Base-by-base conservation (phyloP, 1,140 invertebrate genomes). In the Listronotus bonariensis region DNA sequence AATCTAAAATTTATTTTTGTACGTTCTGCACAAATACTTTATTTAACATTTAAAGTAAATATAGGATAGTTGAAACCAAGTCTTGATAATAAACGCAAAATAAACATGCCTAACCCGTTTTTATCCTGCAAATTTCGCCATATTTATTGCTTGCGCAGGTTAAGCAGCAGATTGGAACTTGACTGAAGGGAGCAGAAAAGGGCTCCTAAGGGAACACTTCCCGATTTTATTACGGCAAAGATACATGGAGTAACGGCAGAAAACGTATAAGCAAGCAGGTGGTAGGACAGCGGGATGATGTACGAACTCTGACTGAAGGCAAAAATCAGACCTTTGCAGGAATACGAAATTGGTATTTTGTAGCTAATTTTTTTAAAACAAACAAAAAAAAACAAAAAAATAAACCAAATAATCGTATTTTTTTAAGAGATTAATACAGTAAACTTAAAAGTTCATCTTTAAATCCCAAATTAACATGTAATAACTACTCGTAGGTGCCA, bases 221-320 rank as follows among this genome's bases (percentile, higher is more conserved):
- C 52, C 61, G 61, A 63, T 63, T 63, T 63, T 63, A 63, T 63
- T 63, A 63, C 61, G 52, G 52, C 26, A 55, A 56, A 63, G 53
- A 63, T 63, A 49, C 53, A 63, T 63, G 61, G 52, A 63, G 52
- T n/a, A 53, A 32, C 32, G 9, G 34, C 34, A 4, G 59, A 17
- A 45, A 20, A 52, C 59, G 31, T 48, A 56, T 63, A 63, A 49
- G 61, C 52, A 55, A 48, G 52, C 52, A 48, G 61, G 18, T 63
- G 42, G 41, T 31, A 38, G 59, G 59, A 54, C 48, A 53, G 45
- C 36, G 14, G 61, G 34, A 63, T 54, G 53, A 63, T 63, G 52
- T 53, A 62, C 48, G 49, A 38, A 45, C 59, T 45, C 36, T 53
- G 36, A 42, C 31, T 43, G 49, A 62, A 53, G 59, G 53, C 36